Percentiles rank a stretch among this genome's conserved stretches.
Conservation (phyloP, 2,113 vertebrate genomes). For the Anolis sagrei region DNA sequence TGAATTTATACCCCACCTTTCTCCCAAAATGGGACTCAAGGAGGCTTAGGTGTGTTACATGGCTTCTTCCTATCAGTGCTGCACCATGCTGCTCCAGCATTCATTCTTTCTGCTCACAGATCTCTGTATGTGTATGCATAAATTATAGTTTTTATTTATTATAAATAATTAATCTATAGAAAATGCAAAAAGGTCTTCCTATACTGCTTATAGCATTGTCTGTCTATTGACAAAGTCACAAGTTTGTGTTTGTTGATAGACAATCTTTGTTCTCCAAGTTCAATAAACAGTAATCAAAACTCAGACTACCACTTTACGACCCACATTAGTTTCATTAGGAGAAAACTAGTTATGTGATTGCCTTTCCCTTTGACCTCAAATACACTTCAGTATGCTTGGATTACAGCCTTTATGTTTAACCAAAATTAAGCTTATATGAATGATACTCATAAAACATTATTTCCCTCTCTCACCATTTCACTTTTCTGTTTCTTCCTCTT, state of each 20-base stretch:
- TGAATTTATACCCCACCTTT: too few relatives aligned
- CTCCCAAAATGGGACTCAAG: too few relatives aligned
- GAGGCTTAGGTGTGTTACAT: background rate
- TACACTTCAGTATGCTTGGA: background rate
- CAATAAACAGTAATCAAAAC: background rate
- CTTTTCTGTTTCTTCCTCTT: slow-evolving; percentile 32
- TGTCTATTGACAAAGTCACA: background rate
- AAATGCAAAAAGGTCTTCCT: background rate
- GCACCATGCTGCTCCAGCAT: background rate
- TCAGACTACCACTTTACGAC: background rate
- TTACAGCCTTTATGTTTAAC: background rate
- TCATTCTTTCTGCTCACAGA: background rate
- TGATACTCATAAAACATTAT: background rate
- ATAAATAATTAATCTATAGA: background rate
- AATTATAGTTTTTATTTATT: background rate
- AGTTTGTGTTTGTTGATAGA: background rate
- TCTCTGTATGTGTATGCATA: background rate
- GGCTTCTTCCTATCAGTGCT: background rate
- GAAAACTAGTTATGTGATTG: background rate
- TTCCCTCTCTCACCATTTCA: background rate
- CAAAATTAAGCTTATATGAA: background rate
- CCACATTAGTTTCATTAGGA: background rate
- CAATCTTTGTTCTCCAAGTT: background rate
- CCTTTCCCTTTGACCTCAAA: background rate
- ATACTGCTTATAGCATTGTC: background rate